Base-by-base conservation (phyloP, 2,888 invertebrate species). In the Drosophila mimica region DNA sequence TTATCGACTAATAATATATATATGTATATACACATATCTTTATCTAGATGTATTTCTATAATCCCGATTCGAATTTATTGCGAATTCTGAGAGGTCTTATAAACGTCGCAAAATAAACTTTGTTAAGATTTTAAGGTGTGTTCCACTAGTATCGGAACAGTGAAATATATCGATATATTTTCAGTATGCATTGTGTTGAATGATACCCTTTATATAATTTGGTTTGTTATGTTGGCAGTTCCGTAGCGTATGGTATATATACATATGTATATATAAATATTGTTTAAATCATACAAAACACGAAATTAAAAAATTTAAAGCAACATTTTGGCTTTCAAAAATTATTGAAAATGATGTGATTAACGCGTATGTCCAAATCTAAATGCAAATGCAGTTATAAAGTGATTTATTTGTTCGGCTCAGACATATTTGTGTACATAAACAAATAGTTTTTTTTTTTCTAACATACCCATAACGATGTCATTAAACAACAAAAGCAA, bases 151-250 rank as follows among this genome's bases (percentile, higher is more conserved):
- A 68, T 68, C 56, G 66, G 54, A 28, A 17, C 15, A 34, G 46
- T 46, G 4, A 15, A 6, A 66, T 15, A 11, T 38, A 65, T 68
- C 67, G 67, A 68, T 68, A 65, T 66, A 31, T 56, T 38, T 30
- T 66, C 17, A 9, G 17, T 25, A 17, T 33, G 17, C 33, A 40
- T 56, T 49, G 38, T 67, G 51, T 40, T 51, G 59, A 74, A 61
- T 62, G 57, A 51, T 69, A 53, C 64, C 54, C 69, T 79, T 77
- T 74, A 60, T 63, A 74, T 79, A 62, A 66, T 69, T 79, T 79
- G 68, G 79, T 83, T 79, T 81, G 79, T 80, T 84, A 87, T 87
- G 83, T 84, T 84, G 83, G 83, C 83, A 84, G 83, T 87, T 80
- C 83, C 71, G 71, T 80, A 63, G 76, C 70, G 69, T 79, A 82